Evolutionary conservation across 2,797 vertebrate species (phyloP).

Genomic region (Hydrophis major): DNA sequence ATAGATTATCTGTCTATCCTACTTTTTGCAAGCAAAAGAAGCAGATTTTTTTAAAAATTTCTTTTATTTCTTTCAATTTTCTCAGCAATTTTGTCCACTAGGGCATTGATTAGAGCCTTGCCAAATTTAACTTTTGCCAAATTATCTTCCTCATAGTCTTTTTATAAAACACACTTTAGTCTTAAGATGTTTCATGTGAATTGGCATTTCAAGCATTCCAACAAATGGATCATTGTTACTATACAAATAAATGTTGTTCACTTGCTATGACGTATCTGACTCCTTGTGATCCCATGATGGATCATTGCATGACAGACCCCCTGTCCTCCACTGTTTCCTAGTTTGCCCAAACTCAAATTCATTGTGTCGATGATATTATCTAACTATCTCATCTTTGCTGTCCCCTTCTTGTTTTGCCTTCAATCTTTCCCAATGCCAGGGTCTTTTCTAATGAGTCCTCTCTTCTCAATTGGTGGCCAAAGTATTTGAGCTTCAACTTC

Average conservation of each 20-base stretch:
- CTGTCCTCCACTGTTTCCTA: too few relatives aligned
- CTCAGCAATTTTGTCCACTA: not conserved
- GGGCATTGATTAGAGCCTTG: not conserved
- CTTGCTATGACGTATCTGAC: too few relatives aligned
- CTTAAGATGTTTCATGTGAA: not conserved
- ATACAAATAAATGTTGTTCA: not conserved
- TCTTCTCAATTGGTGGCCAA: not conserved
- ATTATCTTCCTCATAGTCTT: not conserved
- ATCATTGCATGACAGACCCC: too few relatives aligned
- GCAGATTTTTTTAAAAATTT: too few relatives aligned
- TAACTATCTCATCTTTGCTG: too few relatives aligned
- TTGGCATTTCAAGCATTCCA: not conserved
- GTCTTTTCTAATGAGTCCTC: not conserved
- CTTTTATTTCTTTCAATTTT: not conserved
- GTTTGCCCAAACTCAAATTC: too few relatives aligned
- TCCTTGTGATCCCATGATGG: too few relatives aligned
- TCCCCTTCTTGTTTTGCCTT: too few relatives aligned
- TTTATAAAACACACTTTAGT: not conserved
- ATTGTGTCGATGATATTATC: too few relatives aligned
- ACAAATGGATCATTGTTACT: not conserved
- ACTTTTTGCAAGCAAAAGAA: not conserved
- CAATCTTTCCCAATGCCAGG: too few relatives aligned
- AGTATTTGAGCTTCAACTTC: not conserved
- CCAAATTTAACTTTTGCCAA: not conserved
- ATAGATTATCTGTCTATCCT: not conserved